Evolutionary conservation across 2,888 invertebrate genomes (phyloP).

Genomic region (Orthosia gothica): DNA sequence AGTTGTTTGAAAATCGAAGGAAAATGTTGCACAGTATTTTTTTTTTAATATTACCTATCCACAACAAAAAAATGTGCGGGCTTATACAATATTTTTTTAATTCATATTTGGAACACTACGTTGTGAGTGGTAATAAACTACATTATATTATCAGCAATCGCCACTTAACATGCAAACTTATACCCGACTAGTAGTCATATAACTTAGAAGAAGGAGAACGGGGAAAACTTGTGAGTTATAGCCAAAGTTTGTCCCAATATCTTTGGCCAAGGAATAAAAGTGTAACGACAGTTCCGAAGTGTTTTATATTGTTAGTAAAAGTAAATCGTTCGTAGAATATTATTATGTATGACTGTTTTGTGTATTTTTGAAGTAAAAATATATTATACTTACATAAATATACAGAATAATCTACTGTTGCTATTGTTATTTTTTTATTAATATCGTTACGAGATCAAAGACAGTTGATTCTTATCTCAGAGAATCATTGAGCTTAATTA

Average conservation of each 20-base stretch:
- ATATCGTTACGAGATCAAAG: too few species aligned
- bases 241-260: slow-evolving; percentile 48
- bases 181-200: neutral
- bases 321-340: slow-evolving; percentile 19
- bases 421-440: too few species aligned
- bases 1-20: too few species aligned
- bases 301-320: slow-evolving; percentile 58
- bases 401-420: too few species aligned
- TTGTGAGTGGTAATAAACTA: too few species aligned
- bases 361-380: slow-evolving; percentile 12
- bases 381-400: neutral
- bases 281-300: slow-evolving; percentile 42
- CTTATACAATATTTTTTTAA: too few species aligned
- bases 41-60: too few species aligned
- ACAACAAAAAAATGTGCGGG: too few species aligned
- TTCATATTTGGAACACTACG: too few species aligned
- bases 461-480: too few species aligned
- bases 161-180: slow-evolving; percentile 22
- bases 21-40: too few species aligned
- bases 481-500: too few species aligned
- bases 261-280: slow-evolving; percentile 46
- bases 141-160: neutral
- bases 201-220: neutral
- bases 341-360: slow-evolving; percentile 18
- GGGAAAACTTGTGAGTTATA: slow-evolving; percentile 46